These are phyloP conservation scores for Gymnocypris eckloni DNA, from an alignment of 2,797 vertebrate genomes.

Conservation along the genomic window DNA sequence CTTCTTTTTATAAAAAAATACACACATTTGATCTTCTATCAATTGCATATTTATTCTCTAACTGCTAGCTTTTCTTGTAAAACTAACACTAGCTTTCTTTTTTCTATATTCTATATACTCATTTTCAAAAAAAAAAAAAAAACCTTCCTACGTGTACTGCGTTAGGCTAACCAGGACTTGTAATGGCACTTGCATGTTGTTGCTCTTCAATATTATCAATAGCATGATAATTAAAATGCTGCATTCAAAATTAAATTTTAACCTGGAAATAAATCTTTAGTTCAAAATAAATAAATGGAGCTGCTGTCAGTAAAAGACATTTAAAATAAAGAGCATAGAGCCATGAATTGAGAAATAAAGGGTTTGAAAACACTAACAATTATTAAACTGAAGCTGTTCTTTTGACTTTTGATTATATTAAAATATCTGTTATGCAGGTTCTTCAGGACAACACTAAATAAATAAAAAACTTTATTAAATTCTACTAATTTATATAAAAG, in stretches of 20 bases:
- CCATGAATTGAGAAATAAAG: neutral
- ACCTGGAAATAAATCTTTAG: neutral
- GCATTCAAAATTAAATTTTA: neutral
- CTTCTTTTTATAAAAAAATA: too few relatives aligned
- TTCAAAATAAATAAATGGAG: neutral
- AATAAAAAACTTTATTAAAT: too few relatives aligned
- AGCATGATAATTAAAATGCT: neutral
- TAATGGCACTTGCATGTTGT: too few relatives aligned
- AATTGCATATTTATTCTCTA: too few relatives aligned
- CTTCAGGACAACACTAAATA: neutral
- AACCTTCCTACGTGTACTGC: too few relatives aligned
- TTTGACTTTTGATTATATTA: neutral
- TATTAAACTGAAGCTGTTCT: neutral
- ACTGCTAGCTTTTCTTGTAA: too few relatives aligned
- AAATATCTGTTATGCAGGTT: neutral
- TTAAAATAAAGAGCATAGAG: neutral
- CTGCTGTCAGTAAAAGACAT: neutral
- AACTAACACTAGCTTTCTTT: too few relatives aligned
- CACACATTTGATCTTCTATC: too few relatives aligned
- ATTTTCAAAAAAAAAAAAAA: too few relatives aligned
- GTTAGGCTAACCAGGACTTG: too few relatives aligned
- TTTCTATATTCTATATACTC: too few relatives aligned
- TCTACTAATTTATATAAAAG: neutral
- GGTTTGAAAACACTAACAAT: neutral
- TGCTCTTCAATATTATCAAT: too few relatives aligned